Percentiles rank a stretch among this genome's conserved stretches.
These are phyloP conservation scores for Panurus biarmicus DNA, from an alignment of 2,113 vertebrate genomes.

Conservation along the genomic window DNA sequence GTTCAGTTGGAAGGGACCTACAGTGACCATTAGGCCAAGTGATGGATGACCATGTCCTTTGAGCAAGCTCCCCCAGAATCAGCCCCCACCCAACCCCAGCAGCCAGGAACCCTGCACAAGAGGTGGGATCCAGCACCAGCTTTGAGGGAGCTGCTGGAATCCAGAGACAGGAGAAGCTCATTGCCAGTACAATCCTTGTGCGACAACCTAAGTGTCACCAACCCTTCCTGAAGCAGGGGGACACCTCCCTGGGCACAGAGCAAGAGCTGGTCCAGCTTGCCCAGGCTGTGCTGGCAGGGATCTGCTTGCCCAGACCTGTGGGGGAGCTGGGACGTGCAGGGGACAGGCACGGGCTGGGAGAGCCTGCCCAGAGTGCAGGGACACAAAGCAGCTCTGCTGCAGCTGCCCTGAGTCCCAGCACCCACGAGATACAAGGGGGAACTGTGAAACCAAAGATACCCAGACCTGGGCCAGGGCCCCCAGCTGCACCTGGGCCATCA, in stretches of 20 bases:
- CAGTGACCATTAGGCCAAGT: background rate
- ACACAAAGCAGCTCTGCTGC: background rate
- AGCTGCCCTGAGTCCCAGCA: background rate
- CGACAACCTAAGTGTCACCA: fast-evolving
- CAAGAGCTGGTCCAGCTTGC: background rate
- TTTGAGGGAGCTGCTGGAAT: background rate
- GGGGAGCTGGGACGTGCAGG: background rate
- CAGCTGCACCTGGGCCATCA: background rate
- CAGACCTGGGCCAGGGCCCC: background rate
- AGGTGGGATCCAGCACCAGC: background rate
- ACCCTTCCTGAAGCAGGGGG: background rate
- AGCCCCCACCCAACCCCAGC: background rate
- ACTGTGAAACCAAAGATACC: background rate
- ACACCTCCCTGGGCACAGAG: background rate
- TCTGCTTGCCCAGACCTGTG: background rate
- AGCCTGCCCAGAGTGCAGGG: background rate
- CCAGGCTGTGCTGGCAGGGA: background rate
- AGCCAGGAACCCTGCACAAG: background rate
- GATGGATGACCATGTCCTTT: background rate
- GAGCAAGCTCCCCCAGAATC: background rate
- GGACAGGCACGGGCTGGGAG: fast-evolving
- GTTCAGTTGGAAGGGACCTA: background rate
- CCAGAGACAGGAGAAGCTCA: background rate
- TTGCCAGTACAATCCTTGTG: background rate
- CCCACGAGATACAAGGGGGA: fast-evolving